Evolutionary conservation across 2,797 vertebrate genomes (phyloP), one percentile per base, ranked within the genome.

Genomic region (Meda fulgida): DNA sequence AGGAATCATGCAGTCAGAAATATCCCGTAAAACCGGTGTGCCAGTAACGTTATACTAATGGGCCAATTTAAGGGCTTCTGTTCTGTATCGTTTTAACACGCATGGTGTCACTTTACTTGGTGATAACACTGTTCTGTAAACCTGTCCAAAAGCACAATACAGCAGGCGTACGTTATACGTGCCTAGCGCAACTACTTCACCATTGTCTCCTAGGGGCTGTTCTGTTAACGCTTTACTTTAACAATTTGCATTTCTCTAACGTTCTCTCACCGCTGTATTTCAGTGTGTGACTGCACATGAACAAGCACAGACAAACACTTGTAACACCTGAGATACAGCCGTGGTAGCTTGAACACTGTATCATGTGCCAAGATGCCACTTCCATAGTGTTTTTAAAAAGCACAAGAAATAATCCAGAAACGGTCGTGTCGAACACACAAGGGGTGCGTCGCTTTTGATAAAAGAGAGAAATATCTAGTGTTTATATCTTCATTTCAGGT

Each of bases 101-200:
- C 75, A 81, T 55, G n/a, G 89, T 85, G 84, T 73, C 76, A 60
- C 76, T 81, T 58, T 88, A 87, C 76, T 78, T 36, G 75, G 72
- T 86, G 82, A 75, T 72, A 78, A 84, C 79, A 87, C 85, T 78
- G 72, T 86, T 86, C 85, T 80, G 63, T 84, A 71, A 65, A 86
- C 82, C 69, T 82, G 78, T 87, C 66, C 63, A 85, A 88, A 91
- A 91, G 91, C 91, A 91, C 91, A 91, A 85, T 71, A 72, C 70
- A 76, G 78, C 77, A 73, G 88, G 83, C 76, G 75, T 84, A 66
- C 76, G 67, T 86, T 48, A 18, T 36, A 58, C 38, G 55, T 86
- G 83, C 43, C 80, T 73, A 84, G 86, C 65, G 58, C 69, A 80
- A 73, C 80, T 51, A 46, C 36, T 73, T 46, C n/a, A 78, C 40